Evolutionary conservation across 2,113 vertebrate species (phyloP).

Genomic region (Chionomys nivalis): DNA sequence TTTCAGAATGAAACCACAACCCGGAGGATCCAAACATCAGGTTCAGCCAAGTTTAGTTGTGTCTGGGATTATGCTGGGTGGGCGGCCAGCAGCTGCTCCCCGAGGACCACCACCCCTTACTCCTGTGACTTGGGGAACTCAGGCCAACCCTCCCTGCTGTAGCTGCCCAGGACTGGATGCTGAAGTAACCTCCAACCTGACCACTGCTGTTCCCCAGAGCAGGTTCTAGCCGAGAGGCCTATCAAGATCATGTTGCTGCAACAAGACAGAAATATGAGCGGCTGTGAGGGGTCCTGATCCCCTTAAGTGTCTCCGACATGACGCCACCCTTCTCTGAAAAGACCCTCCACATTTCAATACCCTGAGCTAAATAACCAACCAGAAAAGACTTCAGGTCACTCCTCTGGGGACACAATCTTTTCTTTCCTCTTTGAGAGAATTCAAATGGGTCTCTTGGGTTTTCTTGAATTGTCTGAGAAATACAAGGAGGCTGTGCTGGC

Average conservation of each 20-base stretch:
- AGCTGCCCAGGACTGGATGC: not conserved
- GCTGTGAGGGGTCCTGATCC: not conserved
- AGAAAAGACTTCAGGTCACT: not conserved
- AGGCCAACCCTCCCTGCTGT: not conserved
- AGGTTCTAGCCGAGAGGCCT: not conserved
- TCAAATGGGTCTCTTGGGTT: not conserved
- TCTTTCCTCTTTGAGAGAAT: conserved; percentile 3
- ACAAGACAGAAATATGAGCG: not conserved
- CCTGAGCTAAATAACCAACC: not conserved
- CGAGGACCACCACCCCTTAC: not conserved
- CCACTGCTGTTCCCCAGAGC: not conserved
- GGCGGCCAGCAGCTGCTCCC: too few relatives aligned
- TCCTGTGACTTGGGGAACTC: not conserved
- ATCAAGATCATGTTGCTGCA: not conserved
- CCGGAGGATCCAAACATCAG: not conserved
- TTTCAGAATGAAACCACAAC: conserved; percentile 70
- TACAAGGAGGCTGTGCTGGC: not conserved
- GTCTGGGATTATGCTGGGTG: not conserved
- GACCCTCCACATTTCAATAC: not conserved
- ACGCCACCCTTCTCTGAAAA: not conserved
- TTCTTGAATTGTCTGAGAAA: not conserved
- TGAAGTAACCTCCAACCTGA: not conserved
- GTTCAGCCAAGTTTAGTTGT: conserved; percentile 35
- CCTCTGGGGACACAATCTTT: not conserved
- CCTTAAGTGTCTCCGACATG: not conserved